Evolutionary conservation across 2,113 vertebrate species (phyloP).

Genomic region (Leucopsar rothschildi): DNA sequence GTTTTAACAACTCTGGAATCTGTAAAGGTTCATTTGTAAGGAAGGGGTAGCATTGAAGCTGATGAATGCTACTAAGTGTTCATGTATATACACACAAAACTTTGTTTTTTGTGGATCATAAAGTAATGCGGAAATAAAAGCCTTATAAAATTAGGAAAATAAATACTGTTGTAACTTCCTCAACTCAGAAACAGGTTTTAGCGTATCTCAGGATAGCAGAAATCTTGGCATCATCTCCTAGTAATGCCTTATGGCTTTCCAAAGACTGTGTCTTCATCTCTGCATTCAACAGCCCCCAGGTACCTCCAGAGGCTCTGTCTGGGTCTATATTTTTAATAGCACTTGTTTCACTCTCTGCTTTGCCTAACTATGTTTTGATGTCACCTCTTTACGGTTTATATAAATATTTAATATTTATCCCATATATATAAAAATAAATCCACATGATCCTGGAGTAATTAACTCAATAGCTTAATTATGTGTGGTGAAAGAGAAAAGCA

Average conservation of each 20-base stretch:
- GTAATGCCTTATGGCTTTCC: neutral
- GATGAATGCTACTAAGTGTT: neutral
- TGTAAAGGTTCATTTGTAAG: neutral
- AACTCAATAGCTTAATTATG: neutral
- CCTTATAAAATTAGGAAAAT: neutral
- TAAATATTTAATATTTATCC: neutral
- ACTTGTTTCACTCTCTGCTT: neutral
- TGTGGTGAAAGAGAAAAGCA: neutral
- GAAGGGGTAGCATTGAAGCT: neutral
- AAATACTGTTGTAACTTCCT: neutral
- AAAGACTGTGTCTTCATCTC: neutral
- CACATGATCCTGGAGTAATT: neutral
- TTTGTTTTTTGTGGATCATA: neutral
- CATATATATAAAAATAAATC: neutral
- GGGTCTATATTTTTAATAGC: neutral
- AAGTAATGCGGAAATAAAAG: neutral
- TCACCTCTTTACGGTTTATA: neutral
- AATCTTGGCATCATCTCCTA: neutral
- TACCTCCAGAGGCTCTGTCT: neutral
- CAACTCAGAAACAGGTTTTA: neutral
- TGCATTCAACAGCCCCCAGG: neutral
- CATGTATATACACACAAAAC: neutral
- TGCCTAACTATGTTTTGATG: neutral
- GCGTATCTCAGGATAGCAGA: neutral
- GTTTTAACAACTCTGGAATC: neutral